Conservation (phyloP, 2,113 vertebrate genomes). For the Mustelus asterias region DNA sequence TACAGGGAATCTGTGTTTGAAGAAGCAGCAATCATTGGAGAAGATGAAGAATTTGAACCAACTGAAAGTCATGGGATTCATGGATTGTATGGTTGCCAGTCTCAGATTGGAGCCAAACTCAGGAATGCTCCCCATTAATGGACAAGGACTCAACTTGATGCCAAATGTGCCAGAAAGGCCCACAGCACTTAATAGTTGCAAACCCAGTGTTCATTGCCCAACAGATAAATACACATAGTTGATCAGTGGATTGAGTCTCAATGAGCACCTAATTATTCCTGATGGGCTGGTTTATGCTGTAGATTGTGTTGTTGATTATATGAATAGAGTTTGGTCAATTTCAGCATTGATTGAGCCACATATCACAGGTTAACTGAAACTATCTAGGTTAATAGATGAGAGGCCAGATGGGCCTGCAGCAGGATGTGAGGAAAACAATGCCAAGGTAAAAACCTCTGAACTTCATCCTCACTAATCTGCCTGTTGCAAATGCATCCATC, state of each 20-base stretch:
- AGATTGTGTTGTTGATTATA: not conserved
- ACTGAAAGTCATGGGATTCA: not conserved
- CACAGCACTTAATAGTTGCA: not conserved
- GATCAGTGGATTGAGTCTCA: not conserved
- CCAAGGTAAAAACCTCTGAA: too few species aligned
- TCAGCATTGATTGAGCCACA: too few species aligned
- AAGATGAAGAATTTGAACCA: not conserved
- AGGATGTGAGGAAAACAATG: too few species aligned
- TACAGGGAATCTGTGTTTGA: too few species aligned
- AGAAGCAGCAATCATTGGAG: not conserved
- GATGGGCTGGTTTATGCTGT: too few species aligned
- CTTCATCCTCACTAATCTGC: too few species aligned
- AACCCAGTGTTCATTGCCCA: not conserved
- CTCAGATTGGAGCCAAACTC: not conserved
- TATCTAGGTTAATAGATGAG: not conserved
- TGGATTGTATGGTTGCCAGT: not conserved
- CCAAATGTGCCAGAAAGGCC: not conserved
- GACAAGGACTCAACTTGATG: not conserved
- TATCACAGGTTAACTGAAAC: not conserved
- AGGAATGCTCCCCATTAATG: not conserved
- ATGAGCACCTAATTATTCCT: too few species aligned
- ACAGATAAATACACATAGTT: not conserved
- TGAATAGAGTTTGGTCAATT: not conserved
- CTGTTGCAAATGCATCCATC: too few species aligned
- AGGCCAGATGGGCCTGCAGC: too few species aligned